Evolutionary conservation across 2,888 invertebrate genomes (phyloP).

Genomic region (Camptogramma bilineatum): DNA sequence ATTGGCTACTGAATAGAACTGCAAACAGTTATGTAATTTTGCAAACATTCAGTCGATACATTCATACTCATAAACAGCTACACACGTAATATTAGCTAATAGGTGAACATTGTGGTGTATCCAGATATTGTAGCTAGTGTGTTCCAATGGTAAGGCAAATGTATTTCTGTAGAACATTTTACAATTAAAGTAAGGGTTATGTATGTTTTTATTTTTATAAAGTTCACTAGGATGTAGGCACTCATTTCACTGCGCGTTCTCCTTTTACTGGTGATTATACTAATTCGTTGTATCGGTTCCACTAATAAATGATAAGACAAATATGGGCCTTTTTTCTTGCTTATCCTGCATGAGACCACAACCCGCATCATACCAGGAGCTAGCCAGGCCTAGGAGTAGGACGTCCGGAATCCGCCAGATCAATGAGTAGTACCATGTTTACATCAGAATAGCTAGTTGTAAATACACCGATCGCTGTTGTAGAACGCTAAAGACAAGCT

Average conservation of each 20-base stretch:
- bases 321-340: constrained; percentile 81
- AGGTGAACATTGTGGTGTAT: constrained; percentile 45
- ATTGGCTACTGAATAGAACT: constrained; percentile 49
- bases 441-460: constrained; percentile 46
- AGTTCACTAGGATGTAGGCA: constrained; percentile 60
- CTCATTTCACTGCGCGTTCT: constrained; percentile 61
- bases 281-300: constrained; percentile 73
- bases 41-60: constrained; percentile 29
- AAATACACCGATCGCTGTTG: constrained; percentile 49
- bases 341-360: constrained; percentile 77
- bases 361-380: constrained; percentile 44
- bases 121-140: constrained; percentile 49
- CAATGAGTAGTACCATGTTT: constrained; percentile 39
- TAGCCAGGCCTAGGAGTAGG: constrained; percentile 10
- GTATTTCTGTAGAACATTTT: constrained; percentile 53
- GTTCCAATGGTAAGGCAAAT: constrained; percentile 45
- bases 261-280: constrained; percentile 55
- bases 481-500: constrained; percentile 43
- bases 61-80: constrained; percentile 26
- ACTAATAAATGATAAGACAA: constrained; percentile 81
- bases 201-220: constrained; percentile 82
- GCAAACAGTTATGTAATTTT: constrained; percentile 44
- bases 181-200: constrained; percentile 47
- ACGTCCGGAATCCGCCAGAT: constrained; percentile 18
- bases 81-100: constrained; percentile 44